These are phyloP conservation scores for Lepus timidus DNA, from an alignment of 2,113 vertebrate species.

Conservation along the genomic window DNA sequence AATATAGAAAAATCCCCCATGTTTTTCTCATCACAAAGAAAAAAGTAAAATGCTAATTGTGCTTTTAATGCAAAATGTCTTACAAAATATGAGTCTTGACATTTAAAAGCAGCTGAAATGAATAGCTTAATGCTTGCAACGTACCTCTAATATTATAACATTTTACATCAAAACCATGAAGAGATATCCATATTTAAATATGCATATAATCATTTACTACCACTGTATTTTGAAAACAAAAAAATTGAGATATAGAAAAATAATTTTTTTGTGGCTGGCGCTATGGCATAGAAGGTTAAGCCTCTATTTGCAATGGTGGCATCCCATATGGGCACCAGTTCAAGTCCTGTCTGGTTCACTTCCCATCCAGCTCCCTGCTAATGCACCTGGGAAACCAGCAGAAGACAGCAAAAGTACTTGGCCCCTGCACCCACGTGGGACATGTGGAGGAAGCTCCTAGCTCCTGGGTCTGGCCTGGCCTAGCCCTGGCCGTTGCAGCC, in stretches of 20 bases:
- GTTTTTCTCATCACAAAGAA: not conserved
- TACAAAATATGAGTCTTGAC: not conserved
- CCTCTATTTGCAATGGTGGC: no score
- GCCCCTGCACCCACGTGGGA: no score
- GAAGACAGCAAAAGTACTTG: no score
- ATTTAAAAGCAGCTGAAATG: conserved; percentile 7
- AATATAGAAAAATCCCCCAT: not conserved
- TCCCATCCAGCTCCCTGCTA: no score
- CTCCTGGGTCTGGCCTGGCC: no score
- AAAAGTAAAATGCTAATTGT: not conserved
- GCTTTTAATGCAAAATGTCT: not conserved
- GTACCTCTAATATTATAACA: not conserved
- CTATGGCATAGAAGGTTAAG: no score
- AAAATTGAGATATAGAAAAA: not conserved
- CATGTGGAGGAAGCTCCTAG: no score
- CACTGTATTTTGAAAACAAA: not conserved
- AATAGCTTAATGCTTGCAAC: not conserved
- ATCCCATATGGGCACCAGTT: no score
- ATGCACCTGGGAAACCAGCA: no score
- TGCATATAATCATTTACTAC: not conserved
- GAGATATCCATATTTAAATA: not conserved
- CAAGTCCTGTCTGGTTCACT: no score
- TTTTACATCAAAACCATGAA: not conserved
- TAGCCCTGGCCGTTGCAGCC: no score
- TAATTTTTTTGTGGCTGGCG: not conserved